Evolutionary conservation across 2,797 vertebrate species (phyloP).

Genomic region (Mycteria americana): DNA sequence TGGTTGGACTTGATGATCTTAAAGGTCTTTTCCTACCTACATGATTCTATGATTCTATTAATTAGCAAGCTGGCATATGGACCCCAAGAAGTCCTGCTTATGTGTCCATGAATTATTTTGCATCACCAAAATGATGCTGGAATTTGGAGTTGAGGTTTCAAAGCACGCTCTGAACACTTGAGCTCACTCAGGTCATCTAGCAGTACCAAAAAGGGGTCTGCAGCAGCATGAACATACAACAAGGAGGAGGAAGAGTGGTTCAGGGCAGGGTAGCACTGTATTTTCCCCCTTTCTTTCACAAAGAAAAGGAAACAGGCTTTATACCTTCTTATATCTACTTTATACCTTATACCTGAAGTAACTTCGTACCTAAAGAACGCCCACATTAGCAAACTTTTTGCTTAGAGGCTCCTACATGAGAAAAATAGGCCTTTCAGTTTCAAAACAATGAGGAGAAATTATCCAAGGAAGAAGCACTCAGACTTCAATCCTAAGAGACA

Average conservation of each 20-base stretch:
- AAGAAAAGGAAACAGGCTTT: neutral
- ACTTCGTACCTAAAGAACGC: neutral
- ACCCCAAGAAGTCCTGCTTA: neutral
- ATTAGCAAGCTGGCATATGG: neutral
- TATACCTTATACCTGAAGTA: neutral
- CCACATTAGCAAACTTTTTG: neutral
- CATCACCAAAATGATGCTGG: neutral
- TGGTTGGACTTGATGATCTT: neutral
- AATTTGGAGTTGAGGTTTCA: neutral
- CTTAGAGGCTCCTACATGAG: neutral
- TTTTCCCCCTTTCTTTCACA: neutral
- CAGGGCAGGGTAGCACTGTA: neutral
- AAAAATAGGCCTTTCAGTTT: neutral
- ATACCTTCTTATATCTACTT: neutral
- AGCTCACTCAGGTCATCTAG: neutral
- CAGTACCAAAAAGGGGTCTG: neutral
- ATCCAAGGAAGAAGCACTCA: neutral
- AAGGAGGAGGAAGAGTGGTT: neutral
- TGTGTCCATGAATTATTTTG: neutral
- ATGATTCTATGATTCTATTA: neutral
- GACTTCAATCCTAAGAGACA: neutral
- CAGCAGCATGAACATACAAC: neutral
- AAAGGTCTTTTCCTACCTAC: neutral
- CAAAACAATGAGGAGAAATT: neutral
- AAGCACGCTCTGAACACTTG: neutral